A percentile compares a stretch with the other conserved stretches of the same genome.
Evolutionary conservation across 2,797 vertebrate genomes (phyloP).

Genomic region (Phalloptychus januarius): DNA sequence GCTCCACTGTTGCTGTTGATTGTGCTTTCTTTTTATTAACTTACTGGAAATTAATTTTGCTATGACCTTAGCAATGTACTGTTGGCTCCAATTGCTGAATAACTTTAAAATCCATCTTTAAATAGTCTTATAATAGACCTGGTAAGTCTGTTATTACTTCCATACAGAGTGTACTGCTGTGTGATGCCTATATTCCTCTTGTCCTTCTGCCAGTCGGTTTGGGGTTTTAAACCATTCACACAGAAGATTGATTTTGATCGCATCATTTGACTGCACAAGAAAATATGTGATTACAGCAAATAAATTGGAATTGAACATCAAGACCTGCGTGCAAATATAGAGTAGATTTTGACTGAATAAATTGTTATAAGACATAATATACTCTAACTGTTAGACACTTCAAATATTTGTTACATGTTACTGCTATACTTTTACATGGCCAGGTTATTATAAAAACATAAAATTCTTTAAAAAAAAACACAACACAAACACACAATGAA

Average conservation of each 20-base stretch:
- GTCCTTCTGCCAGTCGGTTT: background rate
- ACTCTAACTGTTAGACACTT: background rate
- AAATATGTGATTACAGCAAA: no score
- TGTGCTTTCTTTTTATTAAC: no score
- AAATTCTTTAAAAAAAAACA: background rate
- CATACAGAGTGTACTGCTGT: no score
- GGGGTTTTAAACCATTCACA: background rate
- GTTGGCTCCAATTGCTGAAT: no score
- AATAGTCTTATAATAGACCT: no score
- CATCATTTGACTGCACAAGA: background rate
- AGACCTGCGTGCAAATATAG: background rate
- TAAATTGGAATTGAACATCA: no score
- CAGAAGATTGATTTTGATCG: background rate
- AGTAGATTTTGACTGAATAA: background rate
- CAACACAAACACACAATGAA: background rate
- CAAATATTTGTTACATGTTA: background rate
- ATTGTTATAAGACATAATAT: background rate
- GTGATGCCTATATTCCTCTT: no score
- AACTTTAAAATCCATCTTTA: no score
- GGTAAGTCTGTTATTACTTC: no score
- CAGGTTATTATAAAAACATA: background rate
- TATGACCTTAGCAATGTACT: no score
- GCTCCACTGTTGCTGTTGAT: no score
- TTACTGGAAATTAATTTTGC: no score
- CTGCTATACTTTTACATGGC: background rate